phyloP scores from a whole-genome alignment of 2,113 vertebrate species.

The Alaudala cheleensis region DNA sequence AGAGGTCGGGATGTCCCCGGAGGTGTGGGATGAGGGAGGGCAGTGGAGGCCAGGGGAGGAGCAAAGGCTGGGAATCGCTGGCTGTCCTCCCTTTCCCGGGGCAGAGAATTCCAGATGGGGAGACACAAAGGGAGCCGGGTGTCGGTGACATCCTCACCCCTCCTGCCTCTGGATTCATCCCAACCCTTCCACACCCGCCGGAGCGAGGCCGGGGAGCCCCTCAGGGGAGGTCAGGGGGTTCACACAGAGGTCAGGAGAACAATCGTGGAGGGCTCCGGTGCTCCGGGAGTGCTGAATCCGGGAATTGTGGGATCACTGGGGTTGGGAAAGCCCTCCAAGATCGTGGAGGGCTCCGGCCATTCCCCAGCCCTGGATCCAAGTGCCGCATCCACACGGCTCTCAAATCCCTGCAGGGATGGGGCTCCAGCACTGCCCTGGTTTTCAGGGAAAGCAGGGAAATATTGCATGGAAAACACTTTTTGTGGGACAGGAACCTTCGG shows the following conservation, averaged over 20 bases:
- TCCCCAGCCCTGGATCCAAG: too few species aligned
- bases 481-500: neutral
- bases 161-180: neutral
- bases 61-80: neutral
- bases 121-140: accelerated
- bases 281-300: accelerated
- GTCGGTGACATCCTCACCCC: neutral
- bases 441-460: neutral
- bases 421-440: neutral
- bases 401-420: neutral
- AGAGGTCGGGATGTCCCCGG: neutral
- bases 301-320: accelerated
- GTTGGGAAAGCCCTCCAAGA: neutral
- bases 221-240: neutral
- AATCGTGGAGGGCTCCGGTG: neutral
- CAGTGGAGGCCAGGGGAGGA: neutral
- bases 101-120: accelerated
- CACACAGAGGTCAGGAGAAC: neutral
- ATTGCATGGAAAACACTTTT: neutral
- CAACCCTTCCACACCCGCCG: neutral
- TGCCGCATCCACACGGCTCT: neutral
- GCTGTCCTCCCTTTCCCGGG: neutral
- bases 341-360: too few species aligned
- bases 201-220: neutral
- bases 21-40: neutral